A percentile compares a stretch with the other conserved stretches of the same genome.
These are phyloP conservation scores for Gerris lacustris DNA, from an alignment of 2,888 invertebrate genomes.

Conservation along the genomic window DNA sequence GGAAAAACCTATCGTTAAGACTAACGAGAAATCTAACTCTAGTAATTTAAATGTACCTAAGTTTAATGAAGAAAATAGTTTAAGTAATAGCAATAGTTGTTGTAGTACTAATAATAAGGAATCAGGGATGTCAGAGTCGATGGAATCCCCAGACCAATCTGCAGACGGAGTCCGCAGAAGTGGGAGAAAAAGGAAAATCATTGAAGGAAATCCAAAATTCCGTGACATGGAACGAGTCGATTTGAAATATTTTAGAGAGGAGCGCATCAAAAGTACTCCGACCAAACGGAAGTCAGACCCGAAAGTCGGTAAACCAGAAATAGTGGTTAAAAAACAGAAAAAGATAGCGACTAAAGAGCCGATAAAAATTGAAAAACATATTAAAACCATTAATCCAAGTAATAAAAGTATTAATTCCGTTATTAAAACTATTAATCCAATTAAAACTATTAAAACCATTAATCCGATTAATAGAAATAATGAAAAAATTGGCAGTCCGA, in stretches of 20 bases:
- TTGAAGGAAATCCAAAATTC: conserved; percentile 8
- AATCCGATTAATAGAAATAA: not conserved
- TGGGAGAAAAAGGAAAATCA: conserved; percentile 6
- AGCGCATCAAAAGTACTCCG: not conserved
- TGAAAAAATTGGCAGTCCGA: not conserved
- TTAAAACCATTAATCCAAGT: not conserved
- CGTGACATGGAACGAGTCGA: conserved; percentile 2
- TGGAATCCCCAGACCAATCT: not conserved
- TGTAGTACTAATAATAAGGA: not conserved
- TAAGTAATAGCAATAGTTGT: not conserved
- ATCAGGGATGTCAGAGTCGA: not conserved
- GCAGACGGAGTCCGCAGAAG: not conserved
- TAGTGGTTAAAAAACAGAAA: not conserved
- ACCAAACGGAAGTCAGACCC: not conserved
- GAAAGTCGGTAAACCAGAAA: not conserved
- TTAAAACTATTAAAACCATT: not conserved
- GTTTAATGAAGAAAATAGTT: not conserved
- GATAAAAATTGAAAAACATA: not conserved
- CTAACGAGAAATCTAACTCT: not conserved
- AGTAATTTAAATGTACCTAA: no score
- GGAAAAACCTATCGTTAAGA: not conserved
- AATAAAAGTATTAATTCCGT: not conserved
- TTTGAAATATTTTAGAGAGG: conserved; percentile 7
- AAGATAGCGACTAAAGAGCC: not conserved
- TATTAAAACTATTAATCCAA: not conserved